Base-by-base conservation (phyloP, 2,797 vertebrate species). In the Sebastes nivosus region DNA sequence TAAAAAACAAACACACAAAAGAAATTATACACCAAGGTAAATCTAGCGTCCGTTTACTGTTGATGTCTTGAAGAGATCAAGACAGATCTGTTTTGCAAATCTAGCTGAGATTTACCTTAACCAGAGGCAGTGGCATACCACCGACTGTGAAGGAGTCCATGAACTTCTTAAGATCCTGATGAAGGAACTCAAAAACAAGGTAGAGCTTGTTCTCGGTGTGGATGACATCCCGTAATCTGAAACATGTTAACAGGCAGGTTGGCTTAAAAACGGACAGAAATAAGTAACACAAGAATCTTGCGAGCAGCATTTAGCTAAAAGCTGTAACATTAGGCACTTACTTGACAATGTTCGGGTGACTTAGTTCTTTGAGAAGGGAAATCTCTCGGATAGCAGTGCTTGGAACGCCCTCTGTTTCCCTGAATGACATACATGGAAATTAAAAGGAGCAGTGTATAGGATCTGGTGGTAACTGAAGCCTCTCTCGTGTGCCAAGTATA, bases 151-250 rank as follows among this genome's bases (percentile, higher is more conserved):
- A 96, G 0, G 97, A 96, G 92, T 99, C 98, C 98, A 99, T 99
- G 90, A 98, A 99, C 93, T 99, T 99, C 92, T 99, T 99, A 2
- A 99, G 96, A 93, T 99, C 98, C 89, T 99, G 98, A 87, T 99
- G 96, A 72, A 99, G 96, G 90, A 99, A 99, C 91, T 99, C 98
- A 89, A 99, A 99, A n/a, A 99, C 98, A 80, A 99, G 95, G 92
- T 99, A 99, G n/a, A 99, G 97, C 85, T 99, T 99, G 94, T 98
- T 99, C 91, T 99, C 98, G 0, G 97, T 99, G 94, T 99, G 98
- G 92, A 99, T 99, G 75, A 99, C 98, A 70, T 99, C 98, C n/a
- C 96, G 95, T 65, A 99, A 91, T 81, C 98, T 99, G 87, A 52
- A 87, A 84, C 9, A 77, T 0, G 20, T 55, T 1, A 3, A 60